These are phyloP conservation scores for Gryllus longicercus DNA, from an alignment of 2,888 invertebrate species.

Conservation along the genomic window DNA sequence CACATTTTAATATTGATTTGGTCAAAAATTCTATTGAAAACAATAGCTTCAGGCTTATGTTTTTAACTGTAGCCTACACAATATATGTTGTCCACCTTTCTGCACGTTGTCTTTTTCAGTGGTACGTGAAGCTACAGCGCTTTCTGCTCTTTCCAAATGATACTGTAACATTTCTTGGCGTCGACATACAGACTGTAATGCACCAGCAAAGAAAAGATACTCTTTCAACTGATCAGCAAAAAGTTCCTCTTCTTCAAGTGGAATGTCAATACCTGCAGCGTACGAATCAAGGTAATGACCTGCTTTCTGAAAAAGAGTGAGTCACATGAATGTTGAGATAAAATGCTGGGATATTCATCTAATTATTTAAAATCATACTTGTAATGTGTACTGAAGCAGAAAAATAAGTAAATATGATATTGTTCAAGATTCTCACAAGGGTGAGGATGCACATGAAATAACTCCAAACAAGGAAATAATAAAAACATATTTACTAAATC, in stretches of 20 bases:
- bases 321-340: too few species aligned
- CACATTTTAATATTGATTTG: too few species aligned
- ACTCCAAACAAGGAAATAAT: too few species aligned
- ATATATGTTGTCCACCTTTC: conserved; percentile 45
- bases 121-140: conserved; percentile 53
- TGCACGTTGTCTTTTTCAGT: conserved; percentile 52
- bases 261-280: conserved; percentile 67
- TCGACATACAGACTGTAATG: conserved; percentile 68
- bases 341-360: too few species aligned
- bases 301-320: conserved; percentile 49
- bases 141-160: conserved; percentile 67
- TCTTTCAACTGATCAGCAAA: conserved; percentile 80
- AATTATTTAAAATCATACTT: too few species aligned
- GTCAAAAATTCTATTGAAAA: neutral
- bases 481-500: too few species aligned
- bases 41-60: neutral
- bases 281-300: conserved; percentile 66
- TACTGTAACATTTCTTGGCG: conserved; percentile 72
- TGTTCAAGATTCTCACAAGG: too few species aligned
- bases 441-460: too few species aligned
- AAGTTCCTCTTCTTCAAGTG: conserved; percentile 77
- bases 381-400: too few species aligned
- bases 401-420: too few species aligned
- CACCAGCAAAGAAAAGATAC: conserved; percentile 72
- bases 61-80: conserved; percentile 11